A percentile compares a stretch with the other conserved stretches of the same genome.
Conservation (phyloP, 2,113 vertebrate genomes). For the Callospermophilus lateralis region DNA sequence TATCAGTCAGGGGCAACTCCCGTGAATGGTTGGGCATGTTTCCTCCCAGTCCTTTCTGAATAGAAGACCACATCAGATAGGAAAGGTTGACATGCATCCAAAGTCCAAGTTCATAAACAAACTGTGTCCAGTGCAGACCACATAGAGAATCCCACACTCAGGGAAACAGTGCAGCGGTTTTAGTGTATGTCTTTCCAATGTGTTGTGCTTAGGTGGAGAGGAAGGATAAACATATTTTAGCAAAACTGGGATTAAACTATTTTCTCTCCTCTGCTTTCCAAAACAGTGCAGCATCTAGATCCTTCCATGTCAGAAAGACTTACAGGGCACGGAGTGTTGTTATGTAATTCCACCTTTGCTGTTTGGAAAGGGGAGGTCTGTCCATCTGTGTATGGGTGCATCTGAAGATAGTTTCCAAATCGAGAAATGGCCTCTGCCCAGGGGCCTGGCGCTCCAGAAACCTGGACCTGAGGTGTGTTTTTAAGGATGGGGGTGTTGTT, state of each 20-base stretch:
- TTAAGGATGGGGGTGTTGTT: not conserved
- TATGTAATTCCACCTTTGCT: not conserved
- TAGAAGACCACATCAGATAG: not conserved
- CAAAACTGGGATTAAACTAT: not conserved
- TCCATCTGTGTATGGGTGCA: not conserved
- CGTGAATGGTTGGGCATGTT: not conserved
- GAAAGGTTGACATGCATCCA: not conserved
- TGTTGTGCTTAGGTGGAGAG: not conserved
- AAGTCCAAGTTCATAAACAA: not conserved
- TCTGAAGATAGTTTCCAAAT: not conserved
- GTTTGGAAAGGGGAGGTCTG: not conserved
- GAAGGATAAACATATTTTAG: not conserved
- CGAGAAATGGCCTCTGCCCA: not conserved
- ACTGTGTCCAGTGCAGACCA: not conserved
- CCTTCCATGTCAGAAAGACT: not conserved
- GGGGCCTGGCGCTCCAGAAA: not conserved
- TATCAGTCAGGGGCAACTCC: not conserved
- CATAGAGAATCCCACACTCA: not conserved
- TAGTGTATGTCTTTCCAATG: accelerated
- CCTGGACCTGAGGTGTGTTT: not conserved
- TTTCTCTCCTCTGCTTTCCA: not conserved
- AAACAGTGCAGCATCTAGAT: not conserved
- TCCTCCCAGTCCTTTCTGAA: not conserved
- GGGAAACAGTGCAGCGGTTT: accelerated
- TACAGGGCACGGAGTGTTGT: not conserved